These are phyloP conservation scores for Papilio glaucus DNA, from an alignment of 1,140 invertebrate species.

Conservation along the genomic window DNA sequence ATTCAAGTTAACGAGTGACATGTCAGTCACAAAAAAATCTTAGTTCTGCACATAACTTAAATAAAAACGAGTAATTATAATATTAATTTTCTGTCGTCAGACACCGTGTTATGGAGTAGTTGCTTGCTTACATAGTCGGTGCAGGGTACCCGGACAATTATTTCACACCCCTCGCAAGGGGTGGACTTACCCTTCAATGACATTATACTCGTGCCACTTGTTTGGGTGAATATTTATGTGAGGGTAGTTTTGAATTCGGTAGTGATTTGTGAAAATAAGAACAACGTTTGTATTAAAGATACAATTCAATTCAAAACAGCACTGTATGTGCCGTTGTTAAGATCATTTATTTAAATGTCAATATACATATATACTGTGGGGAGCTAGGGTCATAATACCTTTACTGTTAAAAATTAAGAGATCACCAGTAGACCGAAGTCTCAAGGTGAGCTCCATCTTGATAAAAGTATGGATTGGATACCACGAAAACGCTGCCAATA, in stretches of 20 bases:
- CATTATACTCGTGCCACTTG: conserved; percentile 38
- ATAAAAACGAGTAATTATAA: no score
- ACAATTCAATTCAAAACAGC: conserved; percentile 30
- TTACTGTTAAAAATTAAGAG: no score
- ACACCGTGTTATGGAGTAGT: conserved; percentile 38
- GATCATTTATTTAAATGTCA: background rate
- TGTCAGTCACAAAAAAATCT: background rate
- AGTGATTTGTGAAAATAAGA: conserved; percentile 31
- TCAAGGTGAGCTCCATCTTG: no score
- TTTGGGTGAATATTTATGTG: conserved; percentile 42
- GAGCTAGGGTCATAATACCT: no score
- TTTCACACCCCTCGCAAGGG: conserved; percentile 51
- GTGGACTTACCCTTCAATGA: conserved; percentile 42
- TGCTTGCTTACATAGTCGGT: conserved; percentile 21
- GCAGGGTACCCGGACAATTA: conserved; percentile 52
- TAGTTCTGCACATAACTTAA: background rate
- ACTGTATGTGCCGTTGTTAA: background rate
- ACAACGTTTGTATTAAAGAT: background rate
- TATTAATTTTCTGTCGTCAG: conserved; percentile 37
- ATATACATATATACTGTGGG: no score
- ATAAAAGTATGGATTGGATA: no score
- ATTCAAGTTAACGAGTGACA: no score
- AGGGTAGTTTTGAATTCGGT: conserved; percentile 39
- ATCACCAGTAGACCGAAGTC: no score
- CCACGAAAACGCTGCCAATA: no score